Base-by-base conservation (phyloP, 64 coral and sea anemone genomes). In the Dendronephthya gigantea region DNA sequence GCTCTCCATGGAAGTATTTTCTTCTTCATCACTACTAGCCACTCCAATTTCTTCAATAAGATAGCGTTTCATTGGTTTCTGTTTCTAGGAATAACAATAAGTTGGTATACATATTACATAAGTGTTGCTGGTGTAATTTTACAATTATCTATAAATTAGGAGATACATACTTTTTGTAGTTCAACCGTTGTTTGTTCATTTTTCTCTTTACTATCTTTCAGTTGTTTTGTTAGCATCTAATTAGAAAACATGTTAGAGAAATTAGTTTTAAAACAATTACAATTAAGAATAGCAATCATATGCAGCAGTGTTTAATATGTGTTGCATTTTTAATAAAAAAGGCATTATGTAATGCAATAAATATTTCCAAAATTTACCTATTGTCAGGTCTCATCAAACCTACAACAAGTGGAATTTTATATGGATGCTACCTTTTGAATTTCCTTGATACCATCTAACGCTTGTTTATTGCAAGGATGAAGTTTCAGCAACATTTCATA, bases 391-490 rank as follows among this genome's bases (percentile, higher is more conserved):
- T n/a, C n/a, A n/a, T n/a, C n/a, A n/a, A n/a, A n/a, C n/a, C n/a
- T n/a, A n/a, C n/a, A n/a, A n/a, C n/a, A n/a, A n/a, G 10, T 45
- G 41, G 11, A 6, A 45, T 45, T 27, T 62, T 23, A n/a, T 39
- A 6, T 79, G 36, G n/a, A n/a, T n/a, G n/a, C n/a, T 82, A 98
- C 94, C 86, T 91, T 89, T 16, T 87, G 83, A 39, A 98, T 86
- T 76, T 90, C 91, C 40, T n/a, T 81, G 22, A 93, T 65, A 69
- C 93, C 94, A 7, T 93, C 91, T 39, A 87, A 85, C 14, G 92
- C 94, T 84, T 98, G 94, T 59, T 90, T 98, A 32, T 91, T 98
- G 25, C 82, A 86, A 58, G 92, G 94, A 33, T 98, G 92, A n/a
- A 98, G 90, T 48, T 22, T 72, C 28, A 98, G 82, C 31, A 85